Base-by-base conservation (phyloP, 2,888 invertebrate genomes). In the Latrodectus hesperus region DNA sequence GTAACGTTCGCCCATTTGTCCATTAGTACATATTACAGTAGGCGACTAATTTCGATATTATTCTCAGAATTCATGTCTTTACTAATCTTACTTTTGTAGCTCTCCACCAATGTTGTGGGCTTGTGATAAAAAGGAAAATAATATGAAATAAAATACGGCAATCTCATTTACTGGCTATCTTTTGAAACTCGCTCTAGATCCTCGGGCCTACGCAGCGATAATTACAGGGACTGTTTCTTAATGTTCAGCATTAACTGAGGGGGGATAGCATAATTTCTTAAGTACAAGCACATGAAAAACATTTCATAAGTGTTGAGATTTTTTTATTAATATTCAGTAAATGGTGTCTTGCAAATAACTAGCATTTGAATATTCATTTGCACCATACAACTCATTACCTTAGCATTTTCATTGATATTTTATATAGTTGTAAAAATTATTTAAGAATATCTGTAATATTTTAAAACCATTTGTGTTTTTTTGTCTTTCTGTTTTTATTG, bases 171-270 rank as follows among this genome's bases (percentile, higher is more conserved):
- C 38, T 38, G 38, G 38, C 38, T 38, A 38, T 38, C 38, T 38
- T 38, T 3, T 38, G 38, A 38, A 6, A 38, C 38, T 38, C 38
- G 38, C 38, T 76, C 70, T 60, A 60, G 75, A 76, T 83, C 12
- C 12, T 9, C 60, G 22, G 16, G 82, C 82, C 82, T 76, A 83
- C 75, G 82, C 82, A 68, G 17, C 52, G 14, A 70, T 76, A 70
- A 83, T 75, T 83, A 70, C 26, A 71, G 10, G 55, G 26, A 11
- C 12, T 74, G 38, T 26, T 26, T 55, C 22, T 14, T 9, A 26
- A 22, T 14, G 60, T 26, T 60, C 8, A 16, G 76, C 6, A 38
- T 12, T 17, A 12, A 53, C 3, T 16, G 10, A 16, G n/a, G 26
- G 16, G 26, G 51, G 49, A 17, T 65, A 55, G 65, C 49, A 76